Evolutionary conservation across 2,113 vertebrate genomes (phyloP).

Genomic region (Macrotis lagotis): DNA sequence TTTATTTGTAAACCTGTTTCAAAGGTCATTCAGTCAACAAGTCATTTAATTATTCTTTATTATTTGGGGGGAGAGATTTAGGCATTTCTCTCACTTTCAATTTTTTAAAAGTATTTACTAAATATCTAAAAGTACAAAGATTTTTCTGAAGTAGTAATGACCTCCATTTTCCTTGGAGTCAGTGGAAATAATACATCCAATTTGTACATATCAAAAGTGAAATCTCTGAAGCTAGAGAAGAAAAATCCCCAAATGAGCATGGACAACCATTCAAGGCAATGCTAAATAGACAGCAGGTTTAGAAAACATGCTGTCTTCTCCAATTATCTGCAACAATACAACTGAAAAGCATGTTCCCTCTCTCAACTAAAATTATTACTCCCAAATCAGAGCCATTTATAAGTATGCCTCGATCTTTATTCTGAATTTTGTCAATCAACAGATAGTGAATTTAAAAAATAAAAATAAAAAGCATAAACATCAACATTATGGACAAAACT

Average conservation of each 20-base stretch:
- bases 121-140: neutral
- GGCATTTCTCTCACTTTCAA: neutral
- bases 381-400: neutral
- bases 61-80: neutral
- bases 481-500: neutral
- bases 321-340: constrained; percentile 62
- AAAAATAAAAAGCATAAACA: neutral
- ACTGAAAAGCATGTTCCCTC: constrained; percentile 49
- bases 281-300: constrained; percentile 62
- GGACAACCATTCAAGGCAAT: constrained; percentile 71
- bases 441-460: neutral
- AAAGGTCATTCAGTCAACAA: neutral
- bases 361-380: constrained; percentile 56
- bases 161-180: constrained; percentile 39
- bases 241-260: constrained; percentile 66
- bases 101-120: constrained; percentile 27
- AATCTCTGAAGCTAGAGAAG: constrained; percentile 68
- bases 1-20: neutral
- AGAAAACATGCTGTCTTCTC: constrained; percentile 62
- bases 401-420: neutral
- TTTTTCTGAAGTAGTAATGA: constrained; percentile 35
- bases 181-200: constrained; percentile 63
- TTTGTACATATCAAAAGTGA: constrained; percentile 27
- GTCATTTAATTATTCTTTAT: neutral
- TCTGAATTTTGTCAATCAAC: neutral